phyloP scores from a whole-genome alignment of 2,888 invertebrate species.

The Drosophila limbata region DNA sequence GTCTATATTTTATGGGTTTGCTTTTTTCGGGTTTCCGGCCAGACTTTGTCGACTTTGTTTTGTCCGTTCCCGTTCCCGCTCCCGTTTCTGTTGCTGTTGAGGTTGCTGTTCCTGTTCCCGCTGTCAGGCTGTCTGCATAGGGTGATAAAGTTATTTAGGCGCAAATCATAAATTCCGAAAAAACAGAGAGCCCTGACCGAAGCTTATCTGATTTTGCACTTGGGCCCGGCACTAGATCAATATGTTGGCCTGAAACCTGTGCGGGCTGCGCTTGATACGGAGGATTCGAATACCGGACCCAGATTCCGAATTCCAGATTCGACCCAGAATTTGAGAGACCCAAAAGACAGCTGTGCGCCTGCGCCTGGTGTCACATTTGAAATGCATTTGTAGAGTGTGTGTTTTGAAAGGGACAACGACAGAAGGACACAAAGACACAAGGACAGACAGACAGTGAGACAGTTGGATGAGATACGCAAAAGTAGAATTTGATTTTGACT shows the following conservation, averaged over 20 bases:
- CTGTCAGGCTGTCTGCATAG: slow-evolving; percentile 45
- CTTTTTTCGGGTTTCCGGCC: slow-evolving; percentile 73
- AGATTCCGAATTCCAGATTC: slow-evolving; percentile 26
- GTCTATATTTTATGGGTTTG: slow-evolving; percentile 76
- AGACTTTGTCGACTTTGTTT: slow-evolving; percentile 17
- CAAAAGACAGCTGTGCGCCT: slow-evolving; percentile 74
- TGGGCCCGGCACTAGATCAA: slow-evolving; percentile 74
- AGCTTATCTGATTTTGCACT: slow-evolving; percentile 82
- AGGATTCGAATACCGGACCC: slow-evolving; percentile 23
- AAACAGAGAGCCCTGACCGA: slow-evolving; percentile 45
- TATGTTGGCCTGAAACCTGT: slow-evolving; percentile 59
- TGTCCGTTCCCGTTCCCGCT: slow-evolving; percentile 13
- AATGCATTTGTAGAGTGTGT: slow-evolving; percentile 32
- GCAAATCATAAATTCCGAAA: slow-evolving; percentile 83
- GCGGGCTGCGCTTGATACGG: slow-evolving; percentile 47
- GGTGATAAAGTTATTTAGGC: slow-evolving; percentile 83
- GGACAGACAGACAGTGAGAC: slow-evolving; percentile 36
- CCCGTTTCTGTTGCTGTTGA: slow-evolving; percentile 5
- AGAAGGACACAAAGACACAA: slow-evolving; percentile 12
- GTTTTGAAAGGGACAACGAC: slow-evolving; percentile 18
- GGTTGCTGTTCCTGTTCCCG: slow-evolving; percentile 5
- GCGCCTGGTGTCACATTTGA: slow-evolving; percentile 66
- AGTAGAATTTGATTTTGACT: slow-evolving; percentile 31
- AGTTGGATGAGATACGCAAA: slow-evolving; percentile 43
- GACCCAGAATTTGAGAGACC: slow-evolving; percentile 18